Percentiles rank a stretch among this genome's conserved stretches.
Evolutionary conservation across 1,140 invertebrate genomes (phyloP).

Genomic region (Drosophila orosa): DNA sequence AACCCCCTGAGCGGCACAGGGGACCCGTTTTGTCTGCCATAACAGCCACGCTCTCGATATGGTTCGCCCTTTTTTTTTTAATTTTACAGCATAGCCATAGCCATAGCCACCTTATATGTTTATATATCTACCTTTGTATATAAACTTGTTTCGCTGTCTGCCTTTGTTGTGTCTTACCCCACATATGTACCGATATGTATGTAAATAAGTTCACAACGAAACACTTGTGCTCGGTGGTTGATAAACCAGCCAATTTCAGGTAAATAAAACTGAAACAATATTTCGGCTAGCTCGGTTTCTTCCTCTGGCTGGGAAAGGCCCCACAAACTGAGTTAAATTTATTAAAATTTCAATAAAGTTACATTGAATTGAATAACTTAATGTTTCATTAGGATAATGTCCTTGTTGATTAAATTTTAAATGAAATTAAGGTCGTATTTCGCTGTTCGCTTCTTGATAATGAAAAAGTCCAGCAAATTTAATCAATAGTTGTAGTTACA

Average conservation of each 20-base stretch:
- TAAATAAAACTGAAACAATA: conserved; percentile 78
- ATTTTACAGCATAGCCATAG: conserved; percentile 41
- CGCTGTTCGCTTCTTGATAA: no score
- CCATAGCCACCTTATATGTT: conserved; percentile 5
- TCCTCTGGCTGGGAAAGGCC: conserved; percentile 6
- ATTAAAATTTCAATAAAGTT: neutral
- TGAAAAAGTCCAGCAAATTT: neutral
- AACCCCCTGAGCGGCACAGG: conserved; percentile 22
- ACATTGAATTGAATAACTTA: neutral
- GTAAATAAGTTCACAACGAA: conserved; percentile 67
- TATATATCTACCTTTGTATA: conserved; percentile 13
- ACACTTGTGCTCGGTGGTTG: conserved; percentile 75
- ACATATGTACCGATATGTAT: conserved; percentile 58
- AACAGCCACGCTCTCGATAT: conserved; percentile 25
- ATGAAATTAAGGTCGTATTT: neutral
- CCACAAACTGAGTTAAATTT: neutral
- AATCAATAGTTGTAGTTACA: neutral
- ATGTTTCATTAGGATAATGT: neutral
- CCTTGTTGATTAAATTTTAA: no score
- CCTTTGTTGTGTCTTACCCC: conserved; percentile 60
- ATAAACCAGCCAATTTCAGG: conserved; percentile 72
- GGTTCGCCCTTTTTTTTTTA: conserved; percentile 37
- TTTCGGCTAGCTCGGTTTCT: conserved; percentile 18
- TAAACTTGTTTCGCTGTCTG: conserved; percentile 43
- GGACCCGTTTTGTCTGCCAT: conserved; percentile 44